These are phyloP conservation scores for Zygothrica quintamaculata DNA, from an alignment of 2,888 invertebrate species.

Conservation along the genomic window DNA sequence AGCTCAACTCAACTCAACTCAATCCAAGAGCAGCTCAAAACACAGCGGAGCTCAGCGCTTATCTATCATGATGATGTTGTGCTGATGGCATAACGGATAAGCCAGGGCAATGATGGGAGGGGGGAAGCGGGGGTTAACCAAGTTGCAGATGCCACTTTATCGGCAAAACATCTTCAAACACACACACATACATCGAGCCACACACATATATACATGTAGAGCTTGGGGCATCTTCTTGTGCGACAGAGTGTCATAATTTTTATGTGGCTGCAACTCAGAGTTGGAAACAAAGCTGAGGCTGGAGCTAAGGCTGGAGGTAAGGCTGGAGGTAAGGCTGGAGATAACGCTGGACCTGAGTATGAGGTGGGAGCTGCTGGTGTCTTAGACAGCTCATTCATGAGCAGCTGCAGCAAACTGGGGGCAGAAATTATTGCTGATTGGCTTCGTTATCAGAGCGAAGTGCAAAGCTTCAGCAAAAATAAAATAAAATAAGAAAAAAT, in stretches of 20 bases:
- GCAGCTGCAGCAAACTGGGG: constrained; percentile 1
- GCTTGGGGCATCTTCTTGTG: constrained; percentile 4
- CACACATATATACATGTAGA: not conserved
- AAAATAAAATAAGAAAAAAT: constrained; percentile 14
- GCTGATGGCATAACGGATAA: constrained; percentile 72
- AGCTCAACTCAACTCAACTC: constrained; percentile 22
- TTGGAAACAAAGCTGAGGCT: constrained; percentile 16
- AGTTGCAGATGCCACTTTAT: constrained; percentile 35
- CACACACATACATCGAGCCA: constrained; percentile 9
- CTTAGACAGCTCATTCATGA: constrained; percentile 25
- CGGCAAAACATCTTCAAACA: constrained; percentile 51
- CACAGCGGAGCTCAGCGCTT: constrained; percentile 48
- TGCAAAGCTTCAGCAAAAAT: constrained; percentile 17
- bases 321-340: constrained; percentile 8
- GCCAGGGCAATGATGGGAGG: constrained; percentile 18
- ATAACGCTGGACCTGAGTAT: not conserved
- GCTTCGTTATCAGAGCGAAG: constrained; percentile 61
- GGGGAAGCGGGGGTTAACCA: not conserved
- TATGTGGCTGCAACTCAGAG: constrained; percentile 29
- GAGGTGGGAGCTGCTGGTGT: too few species aligned
- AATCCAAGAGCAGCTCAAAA: too few species aligned
- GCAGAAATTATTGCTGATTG: constrained; percentile 51
- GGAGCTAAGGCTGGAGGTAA: not conserved
- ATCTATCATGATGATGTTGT: constrained; percentile 75
- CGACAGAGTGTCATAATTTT: constrained; percentile 78